Evolutionary conservation across 2,113 vertebrate genomes (phyloP).

Genomic region (Phalacrocorax brasilianus): DNA sequence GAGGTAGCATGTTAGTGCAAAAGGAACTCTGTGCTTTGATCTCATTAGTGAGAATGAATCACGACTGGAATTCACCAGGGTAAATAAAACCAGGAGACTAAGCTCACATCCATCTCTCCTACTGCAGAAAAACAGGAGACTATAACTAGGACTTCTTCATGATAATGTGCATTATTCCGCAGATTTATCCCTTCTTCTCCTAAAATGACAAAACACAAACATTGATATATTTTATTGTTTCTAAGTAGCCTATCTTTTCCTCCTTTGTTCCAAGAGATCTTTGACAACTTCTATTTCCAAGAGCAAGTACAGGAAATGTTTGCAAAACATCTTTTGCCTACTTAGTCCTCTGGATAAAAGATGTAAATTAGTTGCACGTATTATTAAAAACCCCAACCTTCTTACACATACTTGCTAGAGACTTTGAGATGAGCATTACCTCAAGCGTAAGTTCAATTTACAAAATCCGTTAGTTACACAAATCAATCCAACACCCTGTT

Average conservation of each 20-base stretch:
- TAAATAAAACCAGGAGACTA: background rate
- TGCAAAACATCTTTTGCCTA: rapidly evolving
- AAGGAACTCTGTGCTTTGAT: background rate
- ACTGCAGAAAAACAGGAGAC: background rate
- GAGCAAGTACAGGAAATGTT: background rate
- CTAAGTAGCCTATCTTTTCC: background rate
- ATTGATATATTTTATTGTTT: background rate
- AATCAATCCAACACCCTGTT: background rate
- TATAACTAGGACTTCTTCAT: background rate
- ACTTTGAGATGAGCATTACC: background rate
- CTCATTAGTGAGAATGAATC: background rate
- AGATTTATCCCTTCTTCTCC: background rate
- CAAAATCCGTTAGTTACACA: background rate
- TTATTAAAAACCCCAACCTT: background rate
- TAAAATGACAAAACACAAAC: background rate
- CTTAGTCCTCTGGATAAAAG: background rate
- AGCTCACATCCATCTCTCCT: background rate
- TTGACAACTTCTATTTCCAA: background rate
- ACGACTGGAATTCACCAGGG: background rate
- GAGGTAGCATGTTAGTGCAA: background rate
- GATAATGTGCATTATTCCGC: background rate
- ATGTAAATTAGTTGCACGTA: background rate
- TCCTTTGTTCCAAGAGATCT: background rate
- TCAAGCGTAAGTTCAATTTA: background rate
- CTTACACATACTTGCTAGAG: background rate